phyloP scores from a whole-genome alignment of 2,113 vertebrate species.

The Ovis canadensis region DNA sequence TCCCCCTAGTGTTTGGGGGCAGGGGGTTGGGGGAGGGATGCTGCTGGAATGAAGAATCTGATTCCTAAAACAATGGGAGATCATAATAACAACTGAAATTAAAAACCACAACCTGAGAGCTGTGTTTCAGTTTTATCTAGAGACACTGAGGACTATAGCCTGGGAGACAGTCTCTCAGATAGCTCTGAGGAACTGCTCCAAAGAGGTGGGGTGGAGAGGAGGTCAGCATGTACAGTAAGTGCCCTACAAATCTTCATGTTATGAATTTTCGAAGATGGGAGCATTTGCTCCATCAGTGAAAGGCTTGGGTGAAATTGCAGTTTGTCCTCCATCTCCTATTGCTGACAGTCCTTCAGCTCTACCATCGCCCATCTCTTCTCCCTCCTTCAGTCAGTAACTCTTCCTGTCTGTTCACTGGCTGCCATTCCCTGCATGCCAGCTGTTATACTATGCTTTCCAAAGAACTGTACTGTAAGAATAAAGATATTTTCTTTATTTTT shows the following conservation, averaged over 20 bases:
- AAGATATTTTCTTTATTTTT: background rate
- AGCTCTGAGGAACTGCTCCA: background rate
- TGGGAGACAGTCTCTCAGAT: background rate
- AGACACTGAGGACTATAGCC: background rate
- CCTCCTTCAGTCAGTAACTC: background rate
- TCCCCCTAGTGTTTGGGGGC: background rate
- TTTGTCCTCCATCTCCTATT: background rate
- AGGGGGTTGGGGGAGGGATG: fast-evolving
- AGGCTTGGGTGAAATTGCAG: background rate
- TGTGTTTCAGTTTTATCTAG: background rate
- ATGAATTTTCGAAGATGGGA: background rate
- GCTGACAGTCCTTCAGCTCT: background rate
- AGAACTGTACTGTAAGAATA: background rate
- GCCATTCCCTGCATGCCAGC: background rate
- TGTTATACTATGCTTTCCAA: background rate
- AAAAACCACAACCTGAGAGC: background rate
- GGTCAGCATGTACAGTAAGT: too few species aligned
- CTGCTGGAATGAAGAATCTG: background rate
- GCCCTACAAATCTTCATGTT: background rate
- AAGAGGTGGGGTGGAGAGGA: background rate
- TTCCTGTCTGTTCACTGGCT: background rate
- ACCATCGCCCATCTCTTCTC: background rate
- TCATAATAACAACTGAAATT: background rate
- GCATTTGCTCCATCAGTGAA: fast-evolving
- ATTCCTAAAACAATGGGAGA: background rate